Evolutionary conservation across 2,113 vertebrate genomes (phyloP).

Genomic region (Odobenus rosmarus): DNA sequence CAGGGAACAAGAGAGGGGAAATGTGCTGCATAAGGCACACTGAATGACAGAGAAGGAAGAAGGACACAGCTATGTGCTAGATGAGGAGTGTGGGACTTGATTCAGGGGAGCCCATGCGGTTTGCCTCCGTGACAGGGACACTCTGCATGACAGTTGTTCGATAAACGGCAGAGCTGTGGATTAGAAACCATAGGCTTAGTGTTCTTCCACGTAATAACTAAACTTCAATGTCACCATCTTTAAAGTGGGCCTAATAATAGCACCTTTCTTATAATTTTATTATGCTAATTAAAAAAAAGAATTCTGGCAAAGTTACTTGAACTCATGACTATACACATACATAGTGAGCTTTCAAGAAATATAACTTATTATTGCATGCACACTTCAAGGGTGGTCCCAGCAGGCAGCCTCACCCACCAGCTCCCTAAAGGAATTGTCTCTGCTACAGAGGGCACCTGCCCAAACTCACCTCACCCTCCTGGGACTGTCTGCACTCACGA

Average conservation of each 20-base stretch:
- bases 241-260: not conserved
- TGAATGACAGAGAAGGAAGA: not conserved
- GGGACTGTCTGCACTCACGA: not conserved
- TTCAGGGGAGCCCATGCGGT: too few relatives aligned
- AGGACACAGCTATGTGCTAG: fast-evolving
- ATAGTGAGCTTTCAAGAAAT: not conserved
- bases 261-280: not conserved
- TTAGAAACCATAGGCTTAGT: not conserved
- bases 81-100: not conserved
- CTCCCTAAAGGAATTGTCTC: not conserved
- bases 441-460: not conserved
- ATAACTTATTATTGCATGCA: not conserved
- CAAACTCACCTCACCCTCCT: not conserved
- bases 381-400: not conserved
- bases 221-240: not conserved
- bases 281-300: not conserved
- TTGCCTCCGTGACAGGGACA: not conserved
- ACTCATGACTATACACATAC: not conserved
- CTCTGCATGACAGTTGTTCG: not conserved
- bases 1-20: not conserved
- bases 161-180: not conserved
- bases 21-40: too few relatives aligned
- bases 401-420: not conserved
- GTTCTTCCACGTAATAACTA: not conserved
- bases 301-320: not conserved